A percentile compares a stretch with the other conserved stretches of the same genome.
Conservation (phyloP, 2,888 invertebrate genomes). For the Campaea margaritaria region DNA sequence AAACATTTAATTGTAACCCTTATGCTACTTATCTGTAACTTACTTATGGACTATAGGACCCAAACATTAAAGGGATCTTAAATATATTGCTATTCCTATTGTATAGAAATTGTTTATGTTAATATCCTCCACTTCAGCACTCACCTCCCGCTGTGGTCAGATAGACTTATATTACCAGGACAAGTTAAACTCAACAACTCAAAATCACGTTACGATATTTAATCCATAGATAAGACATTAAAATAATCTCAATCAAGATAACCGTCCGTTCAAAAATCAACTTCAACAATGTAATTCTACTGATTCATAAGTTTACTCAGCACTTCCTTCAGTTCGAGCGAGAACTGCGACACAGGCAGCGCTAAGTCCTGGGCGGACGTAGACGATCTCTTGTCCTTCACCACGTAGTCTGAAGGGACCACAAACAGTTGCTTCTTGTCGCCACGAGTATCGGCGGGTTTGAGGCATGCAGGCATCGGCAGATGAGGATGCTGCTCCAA, state of each 20-base stretch:
- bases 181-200: neutral
- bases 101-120: too few species aligned
- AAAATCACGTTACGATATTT: constrained; percentile 1
- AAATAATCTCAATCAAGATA: neutral
- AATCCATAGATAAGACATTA: constrained; percentile 8
- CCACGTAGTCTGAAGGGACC: constrained; percentile 73
- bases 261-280: neutral
- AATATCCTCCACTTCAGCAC: too few species aligned
- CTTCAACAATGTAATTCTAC: constrained; percentile 34
- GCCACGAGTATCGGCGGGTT: constrained; percentile 46
- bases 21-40: too few species aligned
- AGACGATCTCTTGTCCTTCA: constrained; percentile 51
- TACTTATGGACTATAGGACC: too few species aligned
- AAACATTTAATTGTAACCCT: too few species aligned
- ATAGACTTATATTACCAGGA: too few species aligned
- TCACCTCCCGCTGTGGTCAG: too few species aligned
- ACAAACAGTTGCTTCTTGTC: constrained; percentile 70
- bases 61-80: too few species aligned
- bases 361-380: constrained; percentile 63
- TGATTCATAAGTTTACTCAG: constrained; percentile 71
- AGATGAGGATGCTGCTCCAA: constrained; percentile 61
- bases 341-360: constrained; percentile 73
- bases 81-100: too few species aligned
- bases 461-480: constrained; percentile 69
- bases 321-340: constrained; percentile 73